phyloP scores from a whole-genome alignment of 1,140 invertebrate genomes.

The Sarcophaga peregrina region DNA sequence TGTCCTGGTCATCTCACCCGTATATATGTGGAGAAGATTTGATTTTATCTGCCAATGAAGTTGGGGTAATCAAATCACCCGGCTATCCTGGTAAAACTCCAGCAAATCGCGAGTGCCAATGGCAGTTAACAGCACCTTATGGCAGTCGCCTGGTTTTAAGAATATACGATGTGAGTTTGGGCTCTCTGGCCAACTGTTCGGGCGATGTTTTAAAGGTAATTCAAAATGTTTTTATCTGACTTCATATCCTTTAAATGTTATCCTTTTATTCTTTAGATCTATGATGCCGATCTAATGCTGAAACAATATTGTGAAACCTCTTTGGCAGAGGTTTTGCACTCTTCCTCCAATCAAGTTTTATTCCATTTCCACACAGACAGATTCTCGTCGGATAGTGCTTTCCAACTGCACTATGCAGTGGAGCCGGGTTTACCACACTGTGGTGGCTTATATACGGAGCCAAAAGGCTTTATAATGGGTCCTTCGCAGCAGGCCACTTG shows the following conservation, averaged over 20 bases:
- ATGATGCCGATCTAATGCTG: slow-evolving; percentile 62
- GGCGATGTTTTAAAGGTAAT: slow-evolving; percentile 29
- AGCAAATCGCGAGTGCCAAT: slow-evolving; percentile 80
- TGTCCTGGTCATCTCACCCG: slow-evolving; percentile 77
- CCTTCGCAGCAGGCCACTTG: slow-evolving; percentile 48
- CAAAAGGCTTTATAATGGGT: slow-evolving; percentile 74
- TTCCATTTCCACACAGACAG: slow-evolving; percentile 84
- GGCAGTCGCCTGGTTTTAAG: slow-evolving; percentile 85
- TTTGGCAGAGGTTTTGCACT: slow-evolving; percentile 75
- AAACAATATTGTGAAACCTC: slow-evolving; percentile 77
- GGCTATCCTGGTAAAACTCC: slow-evolving; percentile 86
- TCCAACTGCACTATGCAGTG: slow-evolving; percentile 81
- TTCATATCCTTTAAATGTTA: neutral
- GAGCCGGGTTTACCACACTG: slow-evolving; percentile 81
- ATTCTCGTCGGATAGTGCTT: slow-evolving; percentile 74
- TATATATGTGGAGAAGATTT: slow-evolving; percentile 79
- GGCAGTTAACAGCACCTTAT: slow-evolving; percentile 74
- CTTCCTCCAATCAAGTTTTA: slow-evolving; percentile 72
- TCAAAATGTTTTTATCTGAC: neutral
- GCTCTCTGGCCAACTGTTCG: slow-evolving; percentile 22
- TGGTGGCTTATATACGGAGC: slow-evolving; percentile 77
- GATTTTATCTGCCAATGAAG: slow-evolving; percentile 63
- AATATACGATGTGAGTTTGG: slow-evolving; percentile 75
- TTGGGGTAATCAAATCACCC: slow-evolving; percentile 80
- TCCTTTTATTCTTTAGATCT: slow-evolving; percentile 44